Base-by-base conservation (phyloP, 1,140 invertebrate species). In the Dinothrombium tinctorium region DNA sequence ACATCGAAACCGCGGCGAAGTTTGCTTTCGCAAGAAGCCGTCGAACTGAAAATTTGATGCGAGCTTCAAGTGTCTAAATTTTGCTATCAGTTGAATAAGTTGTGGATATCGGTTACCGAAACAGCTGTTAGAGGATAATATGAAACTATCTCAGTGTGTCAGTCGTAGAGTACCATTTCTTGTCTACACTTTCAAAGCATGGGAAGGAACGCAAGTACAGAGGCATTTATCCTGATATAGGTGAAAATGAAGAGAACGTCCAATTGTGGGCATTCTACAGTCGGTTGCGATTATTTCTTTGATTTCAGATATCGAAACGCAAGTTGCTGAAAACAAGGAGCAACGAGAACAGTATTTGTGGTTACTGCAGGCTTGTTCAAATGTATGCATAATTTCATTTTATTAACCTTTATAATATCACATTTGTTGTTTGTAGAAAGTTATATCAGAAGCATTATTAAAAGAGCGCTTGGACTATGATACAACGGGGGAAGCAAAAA, bases 381-480 rank as follows among this genome's bases (percentile, higher is more conserved):
- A 42, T 26, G n/a, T n/a, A n/a, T n/a, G n/a, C 7, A 9, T 8
- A n/a, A 14, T 45, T 8, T 32, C 21, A 6, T 22, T 14, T 40
- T 26, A 17, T 41, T 5, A 37, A 11, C 17, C 17, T n/a, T 35
- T 17, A 19, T 40, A 33, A 71, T 63, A 42, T 50, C 12, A n/a
- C n/a, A n/a, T n/a, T n/a, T n/a, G n/a, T n/a, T 45, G 31, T 33
- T 47, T 51, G 15, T 42, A 59, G 53, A 47, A 74, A 59, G 70
- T 80, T 53, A 66, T 86, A 45, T 73, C 80, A 43, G 77, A 84
- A 46, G 71, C 74, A 54, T 60, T 92, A 45, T 59, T 90, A 19
- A 89, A 90, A 53, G 87, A 94, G 59, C 63, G 86, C 48, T 58
- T 94, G 48, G 87, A 95, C 59, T 78, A 83, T 54, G 87, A 95